Evolutionary conservation across 2,888 invertebrate genomes (phyloP), one percentile per base, ranked within the genome.

Genomic region (Rhingia rostrata): DNA sequence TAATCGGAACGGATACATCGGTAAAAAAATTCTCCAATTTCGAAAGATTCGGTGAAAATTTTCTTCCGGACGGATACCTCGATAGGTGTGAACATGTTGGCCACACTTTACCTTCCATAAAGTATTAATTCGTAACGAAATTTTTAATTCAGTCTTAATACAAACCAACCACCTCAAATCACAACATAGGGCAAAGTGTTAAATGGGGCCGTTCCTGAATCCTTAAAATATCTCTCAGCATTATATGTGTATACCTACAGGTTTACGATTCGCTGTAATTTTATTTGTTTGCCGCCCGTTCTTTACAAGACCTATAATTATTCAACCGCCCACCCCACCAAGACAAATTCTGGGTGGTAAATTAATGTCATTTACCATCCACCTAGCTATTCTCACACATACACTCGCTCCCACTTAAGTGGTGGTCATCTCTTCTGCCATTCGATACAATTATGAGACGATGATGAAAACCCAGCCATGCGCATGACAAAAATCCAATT

Each of bases 381-480:
- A 60, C 58, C 51, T 39, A 56, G 49, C 41, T 58, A 74, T 43
- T 12, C 53, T 4, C 45, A 33, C 47, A 74, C 54, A 73, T 4
- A 63, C 45, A 63, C 47, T 45, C 14, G 7, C 61, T 43, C 14
- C 22, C 22, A 22, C 22, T 22, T 22, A 72, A 73, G 72, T 73
- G 78, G 64, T 83, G 83, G 83, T 79, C 83, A 83, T 83, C 83
- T 78, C 64, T 69, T 43, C 67, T 83, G 69, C 61, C 67, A 69
- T 73, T 78, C 78, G 73, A 74, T 56, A 63, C 22, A 47, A 74
- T 73, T 73, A 56, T 80, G 73, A 73, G 66, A 54, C 56, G 64
- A 22, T 2, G 22, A 22, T 22, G 22, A 32, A 51, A 70, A 61
- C 14, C 53, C 83, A 78, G 35, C 73, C 83, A 78, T 83, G 83